These are phyloP conservation scores for Malthinus seriepunctatus DNA, from an alignment of 2,888 invertebrate species.

Conservation along the genomic window DNA sequence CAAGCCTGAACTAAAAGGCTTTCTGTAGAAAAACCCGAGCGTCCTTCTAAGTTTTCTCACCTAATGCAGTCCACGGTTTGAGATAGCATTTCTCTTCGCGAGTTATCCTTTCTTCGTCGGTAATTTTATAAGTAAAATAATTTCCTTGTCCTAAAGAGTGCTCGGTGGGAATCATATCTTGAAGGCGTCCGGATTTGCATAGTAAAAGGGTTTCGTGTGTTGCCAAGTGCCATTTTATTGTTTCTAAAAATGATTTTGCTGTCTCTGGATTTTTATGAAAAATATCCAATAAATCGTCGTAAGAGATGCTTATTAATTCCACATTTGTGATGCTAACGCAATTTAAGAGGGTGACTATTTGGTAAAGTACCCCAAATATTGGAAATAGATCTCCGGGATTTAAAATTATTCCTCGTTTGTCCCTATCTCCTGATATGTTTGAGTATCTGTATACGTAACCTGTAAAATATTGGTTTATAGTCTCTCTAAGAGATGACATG, in stretches of 20 bases:
- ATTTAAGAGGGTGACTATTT: constrained; percentile 18
- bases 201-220: constrained; percentile 17
- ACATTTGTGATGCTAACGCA: constrained; percentile 28
- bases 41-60: no score
- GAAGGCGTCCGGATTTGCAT: constrained; percentile 24
- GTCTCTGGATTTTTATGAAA: constrained; percentile 10
- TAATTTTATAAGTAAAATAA: constrained; percentile 25
- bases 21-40: no score
- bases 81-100: constrained; percentile 11
- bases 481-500: no score
- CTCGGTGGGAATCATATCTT: constrained; percentile 18
- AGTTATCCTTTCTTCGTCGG: constrained; percentile 17
- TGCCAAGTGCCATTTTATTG: constrained; percentile 17
- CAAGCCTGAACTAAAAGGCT: no score
- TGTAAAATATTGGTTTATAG: background rate
- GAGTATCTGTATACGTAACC: constrained; percentile 27
- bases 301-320: constrained; percentile 26
- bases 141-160: constrained; percentile 25
- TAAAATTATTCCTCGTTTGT: constrained; percentile 17
- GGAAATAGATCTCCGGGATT: constrained; percentile 28
- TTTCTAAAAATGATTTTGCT: background rate
- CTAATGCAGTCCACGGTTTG: constrained; percentile 17
- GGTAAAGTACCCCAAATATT: constrained; percentile 27
- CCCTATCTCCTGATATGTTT: constrained; percentile 26
- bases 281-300: constrained; percentile 15